Percentiles rank a stretch among this genome's conserved stretches.
Evolutionary conservation across 2,888 invertebrate species (phyloP).

Genomic region (Dyspetes luteomarginatus): DNA sequence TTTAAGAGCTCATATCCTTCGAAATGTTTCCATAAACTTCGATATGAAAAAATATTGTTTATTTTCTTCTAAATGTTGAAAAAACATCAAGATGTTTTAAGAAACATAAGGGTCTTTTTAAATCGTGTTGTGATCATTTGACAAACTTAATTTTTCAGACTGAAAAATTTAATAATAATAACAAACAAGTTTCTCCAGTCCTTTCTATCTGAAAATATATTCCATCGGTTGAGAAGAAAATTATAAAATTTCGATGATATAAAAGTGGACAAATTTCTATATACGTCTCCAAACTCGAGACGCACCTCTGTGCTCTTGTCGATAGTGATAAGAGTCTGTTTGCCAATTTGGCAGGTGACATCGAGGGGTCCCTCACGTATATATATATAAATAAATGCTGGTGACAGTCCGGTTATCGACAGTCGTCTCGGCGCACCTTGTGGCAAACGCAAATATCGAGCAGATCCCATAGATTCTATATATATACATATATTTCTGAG

Average conservation of each 20-base stretch:
- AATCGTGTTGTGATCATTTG: too few relatives aligned
- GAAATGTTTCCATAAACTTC: neutral
- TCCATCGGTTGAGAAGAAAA: neutral
- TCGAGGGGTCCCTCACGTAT: conserved; percentile 25
- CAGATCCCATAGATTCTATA: conserved; percentile 37
- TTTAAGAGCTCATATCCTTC: neutral
- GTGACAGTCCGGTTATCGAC: conserved; percentile 47
- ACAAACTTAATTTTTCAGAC: too few relatives aligned
- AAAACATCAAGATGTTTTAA: too few relatives aligned
- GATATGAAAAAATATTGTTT: too few relatives aligned
- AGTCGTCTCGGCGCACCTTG: conserved; percentile 76
- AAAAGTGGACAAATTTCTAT: neutral
- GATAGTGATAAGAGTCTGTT: conserved; percentile 45
- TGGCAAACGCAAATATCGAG: conserved; percentile 76
- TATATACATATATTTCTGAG: neutral
- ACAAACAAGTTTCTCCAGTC: neutral
- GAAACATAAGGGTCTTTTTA: too few relatives aligned
- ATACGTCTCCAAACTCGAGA: neutral
- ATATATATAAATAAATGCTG: neutral
- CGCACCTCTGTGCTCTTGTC: neutral
- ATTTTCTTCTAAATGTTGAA: too few relatives aligned
- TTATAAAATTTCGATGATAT: neutral
- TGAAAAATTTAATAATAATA: neutral
- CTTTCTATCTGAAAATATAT: neutral
- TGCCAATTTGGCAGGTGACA: conserved; percentile 59